Base-by-base conservation (phyloP, 2,888 invertebrate genomes). In the Herminia tarsipennalis region DNA sequence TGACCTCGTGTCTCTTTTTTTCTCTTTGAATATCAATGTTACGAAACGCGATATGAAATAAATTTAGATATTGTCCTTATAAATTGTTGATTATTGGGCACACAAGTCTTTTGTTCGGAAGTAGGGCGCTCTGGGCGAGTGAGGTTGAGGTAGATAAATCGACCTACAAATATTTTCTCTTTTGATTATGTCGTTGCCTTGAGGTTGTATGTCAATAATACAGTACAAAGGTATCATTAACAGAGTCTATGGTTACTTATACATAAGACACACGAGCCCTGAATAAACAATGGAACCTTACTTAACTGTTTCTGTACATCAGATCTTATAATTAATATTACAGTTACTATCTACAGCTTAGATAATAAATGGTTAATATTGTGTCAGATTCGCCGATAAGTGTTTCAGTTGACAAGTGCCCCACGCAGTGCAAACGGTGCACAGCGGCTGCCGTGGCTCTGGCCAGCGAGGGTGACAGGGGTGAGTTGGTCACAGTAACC, bases 401-500 rank as follows among this genome's bases (percentile, higher is more conserved):
- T 80, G 77, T 84, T 76, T 66, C 81, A 77, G 82, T 76, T 58
- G 77, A 74, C 51, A 72, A 76, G 70, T 86, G 84, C 62, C 64
- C 66, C 42, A 71, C 69, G 43, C 77, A 80, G 73, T 90, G 90
- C 81, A 89, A 82, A 74, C 78, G 86, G 58, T 91, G 91, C 70
- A 81, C 79, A 25, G 83, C 83, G 36, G 83, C 83, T 28, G 84
- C 85, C 27, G 73, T 91, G 49, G 83, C 81, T 38, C 80, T 78
- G 57, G 86, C 86, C 46, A 78, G 69, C 63, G 75, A 72, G 56
- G 77, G 84, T 67, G 75, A 75, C 72, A 66, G 74, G 65, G 90
- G 91, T 91, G 88, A 90, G 91, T 90, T 59, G 14, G 46, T 43
- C 40, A 50, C 28, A 28, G 58, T 48, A 49, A 45, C 36, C 42